phyloP scores from a whole-genome alignment of 2,888 invertebrate genomes.

The Neuroscelio doddi region DNA sequence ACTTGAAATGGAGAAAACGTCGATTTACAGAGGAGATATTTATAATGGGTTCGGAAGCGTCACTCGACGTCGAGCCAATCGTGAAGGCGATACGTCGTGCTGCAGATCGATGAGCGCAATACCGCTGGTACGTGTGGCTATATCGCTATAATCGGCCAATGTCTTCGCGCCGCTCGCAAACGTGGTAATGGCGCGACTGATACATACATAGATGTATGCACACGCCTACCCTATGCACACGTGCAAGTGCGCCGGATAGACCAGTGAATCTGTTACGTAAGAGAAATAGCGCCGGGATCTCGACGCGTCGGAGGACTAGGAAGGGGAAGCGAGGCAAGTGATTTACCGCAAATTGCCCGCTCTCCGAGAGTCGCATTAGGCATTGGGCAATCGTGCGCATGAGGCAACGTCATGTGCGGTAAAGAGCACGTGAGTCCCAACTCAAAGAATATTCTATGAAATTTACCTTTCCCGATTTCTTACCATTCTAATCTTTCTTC shows the following conservation, averaged over 20 bases:
- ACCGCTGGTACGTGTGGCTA: slow-evolving; percentile 24
- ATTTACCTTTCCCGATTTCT: too few relatives aligned
- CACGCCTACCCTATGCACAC: too few relatives aligned
- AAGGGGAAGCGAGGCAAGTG: slow-evolving; percentile 50
- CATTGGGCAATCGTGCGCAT: slow-evolving; percentile 62
- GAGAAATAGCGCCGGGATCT: slow-evolving; percentile 28
- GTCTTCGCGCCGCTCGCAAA: slow-evolving; percentile 35
- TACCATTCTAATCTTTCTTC: too few relatives aligned
- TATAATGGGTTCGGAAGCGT: slow-evolving; percentile 42
- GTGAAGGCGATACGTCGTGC: slow-evolving; percentile 15
- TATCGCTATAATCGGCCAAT: slow-evolving; percentile 32
- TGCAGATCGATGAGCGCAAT: slow-evolving; percentile 38
- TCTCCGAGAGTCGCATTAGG: slow-evolving; percentile 57
- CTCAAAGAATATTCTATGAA: slow-evolving; percentile 38
- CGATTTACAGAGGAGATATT: slow-evolving; percentile 35
- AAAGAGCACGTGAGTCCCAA: slow-evolving; percentile 61
- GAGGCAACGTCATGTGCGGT: slow-evolving; percentile 59
- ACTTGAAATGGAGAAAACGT: slow-evolving; percentile 30
- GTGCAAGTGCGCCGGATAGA: slow-evolving; percentile 1
- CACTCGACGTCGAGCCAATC: slow-evolving; percentile 28
- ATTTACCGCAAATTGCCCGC: slow-evolving; percentile 65
- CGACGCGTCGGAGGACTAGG: slow-evolving; percentile 26
- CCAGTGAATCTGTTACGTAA: slow-evolving; percentile 27
- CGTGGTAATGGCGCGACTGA: slow-evolving; percentile 35
- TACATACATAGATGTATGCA: not conserved